phyloP scores from a whole-genome alignment of 2,888 invertebrate genomes.

The Nomada lathburiana region DNA sequence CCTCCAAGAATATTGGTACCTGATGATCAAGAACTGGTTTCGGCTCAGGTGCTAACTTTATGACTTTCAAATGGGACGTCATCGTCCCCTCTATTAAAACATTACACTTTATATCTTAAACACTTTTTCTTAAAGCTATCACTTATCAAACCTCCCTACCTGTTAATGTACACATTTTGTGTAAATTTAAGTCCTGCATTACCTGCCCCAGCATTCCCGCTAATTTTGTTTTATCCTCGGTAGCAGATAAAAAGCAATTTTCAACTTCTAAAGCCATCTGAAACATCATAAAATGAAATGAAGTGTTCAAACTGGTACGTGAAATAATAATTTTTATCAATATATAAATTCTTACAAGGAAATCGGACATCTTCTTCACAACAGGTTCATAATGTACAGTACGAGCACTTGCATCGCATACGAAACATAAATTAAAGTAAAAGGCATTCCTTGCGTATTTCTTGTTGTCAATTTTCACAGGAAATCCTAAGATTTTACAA shows the following conservation, averaged over 20 bases:
- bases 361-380: slow-evolving; percentile 96
- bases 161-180: slow-evolving; percentile 91
- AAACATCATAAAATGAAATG: slow-evolving; percentile 12
- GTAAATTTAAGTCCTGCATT: slow-evolving; percentile 92
- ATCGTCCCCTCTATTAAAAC: slow-evolving; percentile 90
- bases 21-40: slow-evolving; percentile 93
- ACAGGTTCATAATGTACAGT: slow-evolving; percentile 97
- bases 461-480: slow-evolving; percentile 94
- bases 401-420: slow-evolving; percentile 94
- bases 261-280: slow-evolving; percentile 94
- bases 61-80: slow-evolving; percentile 95
- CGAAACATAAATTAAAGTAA: slow-evolving; percentile 97
- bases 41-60: slow-evolving; percentile 92
- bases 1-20: slow-evolving; percentile 93
- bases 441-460: slow-evolving; percentile 97
- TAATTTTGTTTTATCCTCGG: slow-evolving; percentile 89
- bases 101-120: slow-evolving; percentile 86
- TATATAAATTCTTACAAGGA: slow-evolving; percentile 87
- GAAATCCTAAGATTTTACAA: slow-evolving; percentile 96
- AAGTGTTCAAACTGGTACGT: not conserved
- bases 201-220: slow-evolving; percentile 92
- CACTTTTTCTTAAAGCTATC: slow-evolving; percentile 84
- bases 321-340: not conserved
- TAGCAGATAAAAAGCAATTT: slow-evolving; percentile 91
- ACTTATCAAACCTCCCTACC: slow-evolving; percentile 83